Conservation (phyloP, 2,797 vertebrate species). For the Sebastes jordani region DNA sequence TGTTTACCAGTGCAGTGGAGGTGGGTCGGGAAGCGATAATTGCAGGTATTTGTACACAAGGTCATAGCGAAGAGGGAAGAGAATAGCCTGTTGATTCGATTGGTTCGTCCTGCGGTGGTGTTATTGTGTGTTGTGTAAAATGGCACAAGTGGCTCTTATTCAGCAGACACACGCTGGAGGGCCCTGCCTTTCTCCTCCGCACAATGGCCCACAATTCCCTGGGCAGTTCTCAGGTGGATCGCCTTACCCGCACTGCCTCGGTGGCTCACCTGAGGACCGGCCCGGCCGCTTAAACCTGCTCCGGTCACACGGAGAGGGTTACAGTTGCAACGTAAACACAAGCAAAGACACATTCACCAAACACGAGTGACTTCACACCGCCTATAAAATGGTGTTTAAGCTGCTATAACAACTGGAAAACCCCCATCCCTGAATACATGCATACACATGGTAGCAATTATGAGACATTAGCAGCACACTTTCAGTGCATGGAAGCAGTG, state of each 20-base stretch:
- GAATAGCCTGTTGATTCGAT: conserved; percentile 56
- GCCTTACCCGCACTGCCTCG: conserved; percentile 66
- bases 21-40: conserved; percentile 32
- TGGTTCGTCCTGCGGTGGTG: conserved; percentile 56
- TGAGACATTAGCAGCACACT: conserved; percentile 28
- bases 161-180: conserved; percentile 79
- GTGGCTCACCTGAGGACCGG: conserved; percentile 62
- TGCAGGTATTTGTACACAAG: conserved; percentile 64
- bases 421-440: conserved; percentile 12
- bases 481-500: conserved; percentile 18
- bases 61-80: conserved; percentile 45
- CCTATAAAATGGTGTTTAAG: conserved; percentile 8
- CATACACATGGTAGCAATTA: conserved; percentile 50
- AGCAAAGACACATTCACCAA: neutral
- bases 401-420: conserved; percentile 40
- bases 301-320: conserved; percentile 15
- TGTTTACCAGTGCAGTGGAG: conserved; percentile 9
- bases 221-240: conserved; percentile 82
- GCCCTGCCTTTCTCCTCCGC: conserved; percentile 63
- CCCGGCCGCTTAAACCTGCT: conserved; percentile 48
- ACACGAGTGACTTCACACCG: neutral
- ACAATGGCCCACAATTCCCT: conserved; percentile 81
- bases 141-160: conserved; percentile 81
- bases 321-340: conserved; percentile 15
- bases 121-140: conserved; percentile 76